phyloP scores from a whole-genome alignment of 2,888 invertebrate species.

The Dasypolia templi region DNA sequence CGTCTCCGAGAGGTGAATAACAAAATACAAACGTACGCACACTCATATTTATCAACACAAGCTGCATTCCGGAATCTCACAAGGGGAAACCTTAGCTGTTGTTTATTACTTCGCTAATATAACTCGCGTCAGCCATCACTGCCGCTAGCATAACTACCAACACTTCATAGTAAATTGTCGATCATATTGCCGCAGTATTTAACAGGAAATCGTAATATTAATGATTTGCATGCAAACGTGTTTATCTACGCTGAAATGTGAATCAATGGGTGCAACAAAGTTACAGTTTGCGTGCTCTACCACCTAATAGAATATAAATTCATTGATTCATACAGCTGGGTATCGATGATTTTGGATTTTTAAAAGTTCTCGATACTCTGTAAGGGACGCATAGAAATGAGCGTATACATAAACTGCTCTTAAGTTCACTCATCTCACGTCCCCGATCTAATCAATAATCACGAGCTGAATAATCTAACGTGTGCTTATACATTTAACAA shows the following conservation, averaged over 20 bases:
- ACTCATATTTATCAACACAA: conserved; percentile 58
- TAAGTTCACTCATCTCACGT: conserved; percentile 61
- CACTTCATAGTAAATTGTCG: conserved; percentile 60
- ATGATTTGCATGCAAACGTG: conserved; percentile 55
- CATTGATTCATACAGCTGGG: conserved; percentile 40
- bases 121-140: conserved; percentile 64
- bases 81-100: conserved; percentile 66
- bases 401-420: conserved; percentile 52
- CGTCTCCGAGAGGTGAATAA: conserved; percentile 10
- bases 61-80: conserved; percentile 56
- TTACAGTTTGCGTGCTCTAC: conserved; percentile 33
- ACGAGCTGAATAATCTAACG: conserved; percentile 68
- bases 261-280: conserved; percentile 45
- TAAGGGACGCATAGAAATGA: conserved; percentile 52
- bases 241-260: conserved; percentile 39
- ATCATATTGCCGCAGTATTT: conserved; percentile 63
- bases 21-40: conserved; percentile 40
- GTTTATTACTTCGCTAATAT: conserved; percentile 65
- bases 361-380: conserved; percentile 27
- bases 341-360: conserved; percentile 39
- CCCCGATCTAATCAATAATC: conserved; percentile 66
- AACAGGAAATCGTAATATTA: conserved; percentile 68
- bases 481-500: conserved; percentile 67
- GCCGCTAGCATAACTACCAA: conserved; percentile 52
- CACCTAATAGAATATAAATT: conserved; percentile 39